A percentile compares a stretch with the other conserved stretches of the same genome.
Conservation (phyloP, 2,113 vertebrate genomes). For the Crotalus tigris region DNA sequence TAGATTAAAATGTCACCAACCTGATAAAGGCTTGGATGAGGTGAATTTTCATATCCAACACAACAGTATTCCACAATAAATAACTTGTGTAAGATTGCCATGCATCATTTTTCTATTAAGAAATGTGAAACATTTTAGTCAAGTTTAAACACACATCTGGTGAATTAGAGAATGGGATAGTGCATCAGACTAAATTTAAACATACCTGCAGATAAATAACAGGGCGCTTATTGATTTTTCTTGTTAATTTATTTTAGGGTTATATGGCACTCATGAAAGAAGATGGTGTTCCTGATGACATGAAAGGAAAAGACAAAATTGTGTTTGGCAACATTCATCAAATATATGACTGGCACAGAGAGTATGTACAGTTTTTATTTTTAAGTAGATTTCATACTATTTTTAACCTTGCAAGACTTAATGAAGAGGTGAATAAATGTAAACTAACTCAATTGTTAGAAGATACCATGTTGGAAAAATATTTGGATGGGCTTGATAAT, state of each 20-base stretch:
- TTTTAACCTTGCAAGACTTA: neutral
- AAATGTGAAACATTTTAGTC: neutral
- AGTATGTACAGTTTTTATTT: constrained; percentile 75
- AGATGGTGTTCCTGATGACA: constrained; percentile 94
- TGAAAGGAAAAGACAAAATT: constrained; percentile 99
- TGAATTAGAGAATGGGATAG: neutral
- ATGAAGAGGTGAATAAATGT: neutral
- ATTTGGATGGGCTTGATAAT: neutral
- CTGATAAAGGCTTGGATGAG: neutral
- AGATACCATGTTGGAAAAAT: neutral
- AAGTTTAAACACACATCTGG: neutral
- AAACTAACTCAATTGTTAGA: neutral
- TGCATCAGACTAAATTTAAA: neutral
- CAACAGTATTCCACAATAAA: neutral
- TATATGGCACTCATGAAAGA: constrained; percentile 98
- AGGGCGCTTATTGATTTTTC: neutral
- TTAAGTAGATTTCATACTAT: neutral
- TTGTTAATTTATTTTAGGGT: constrained; percentile 73
- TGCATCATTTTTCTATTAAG: neutral
- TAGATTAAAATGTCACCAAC: neutral
- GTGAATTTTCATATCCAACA: neutral
- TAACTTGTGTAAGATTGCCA: neutral
- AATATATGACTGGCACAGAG: constrained; percentile 98
- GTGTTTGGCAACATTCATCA: constrained; percentile 98
- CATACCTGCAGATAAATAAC: neutral